Evolutionary conservation across 2,888 invertebrate genomes (phyloP).

Genomic region (Melitaea athalia): DNA sequence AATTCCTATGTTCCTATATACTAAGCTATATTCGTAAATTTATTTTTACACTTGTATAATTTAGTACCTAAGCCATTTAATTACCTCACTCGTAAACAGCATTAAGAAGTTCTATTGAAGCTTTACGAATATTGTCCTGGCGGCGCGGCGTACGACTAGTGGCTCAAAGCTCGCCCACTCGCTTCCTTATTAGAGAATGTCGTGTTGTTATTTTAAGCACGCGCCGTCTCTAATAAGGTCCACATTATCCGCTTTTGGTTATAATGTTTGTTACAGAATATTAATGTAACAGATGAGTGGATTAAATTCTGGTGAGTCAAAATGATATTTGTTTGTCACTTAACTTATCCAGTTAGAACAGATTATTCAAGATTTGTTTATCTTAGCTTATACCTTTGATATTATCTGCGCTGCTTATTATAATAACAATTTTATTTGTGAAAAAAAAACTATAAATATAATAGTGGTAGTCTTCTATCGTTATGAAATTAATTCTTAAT

Average conservation of each 20-base stretch:
- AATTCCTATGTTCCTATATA: too few relatives aligned
- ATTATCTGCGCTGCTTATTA: too few relatives aligned
- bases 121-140: slow-evolving; percentile 8
- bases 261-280: neutral
- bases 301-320: neutral
- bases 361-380: too few relatives aligned
- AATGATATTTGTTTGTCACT: neutral
- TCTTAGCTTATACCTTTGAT: too few relatives aligned
- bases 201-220: slow-evolving; percentile 3
- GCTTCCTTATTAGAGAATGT: slow-evolving; percentile 30
- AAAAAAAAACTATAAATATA: too few relatives aligned
- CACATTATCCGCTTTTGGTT: neutral
- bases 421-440: too few relatives aligned
- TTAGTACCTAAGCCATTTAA: too few relatives aligned
- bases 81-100: neutral
- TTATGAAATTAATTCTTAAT: too few relatives aligned
- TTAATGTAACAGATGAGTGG: neutral
- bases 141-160: slow-evolving; percentile 8
- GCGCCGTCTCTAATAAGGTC: neutral
- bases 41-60: too few relatives aligned
- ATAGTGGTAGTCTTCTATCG: too few relatives aligned
- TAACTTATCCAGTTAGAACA: too few relatives aligned
- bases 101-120: neutral
- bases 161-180: slow-evolving; percentile 25
- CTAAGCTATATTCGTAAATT: too few relatives aligned